Evolutionary conservation across 2,113 vertebrate genomes (phyloP).

Genomic region (Eclectus roratus): DNA sequence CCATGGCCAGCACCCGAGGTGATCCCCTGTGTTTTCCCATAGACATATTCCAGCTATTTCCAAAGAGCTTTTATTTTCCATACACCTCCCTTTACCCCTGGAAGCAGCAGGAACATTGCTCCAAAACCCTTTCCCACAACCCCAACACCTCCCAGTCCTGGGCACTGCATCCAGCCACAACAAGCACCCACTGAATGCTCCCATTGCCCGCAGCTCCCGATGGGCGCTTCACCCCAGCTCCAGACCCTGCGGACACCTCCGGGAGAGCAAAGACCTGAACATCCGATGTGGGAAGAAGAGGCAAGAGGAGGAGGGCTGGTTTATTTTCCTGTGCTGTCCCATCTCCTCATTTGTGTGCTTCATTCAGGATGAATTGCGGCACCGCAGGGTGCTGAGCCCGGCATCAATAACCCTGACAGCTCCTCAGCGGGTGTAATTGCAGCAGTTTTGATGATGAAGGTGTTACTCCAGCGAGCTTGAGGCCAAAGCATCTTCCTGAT

Average conservation of each 20-base stretch:
- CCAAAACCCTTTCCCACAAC: accelerated
- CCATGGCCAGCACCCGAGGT: neutral
- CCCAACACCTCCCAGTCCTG: neutral
- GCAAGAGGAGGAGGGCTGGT: neutral
- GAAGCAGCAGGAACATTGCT: neutral
- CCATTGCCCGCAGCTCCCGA: neutral
- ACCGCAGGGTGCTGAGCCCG: neutral
- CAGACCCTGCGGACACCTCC: neutral
- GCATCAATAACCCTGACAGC: conserved; percentile 46
- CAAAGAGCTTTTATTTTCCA: neutral
- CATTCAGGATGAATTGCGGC: neutral
- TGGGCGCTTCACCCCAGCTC: neutral
- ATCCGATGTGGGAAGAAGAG: accelerated
- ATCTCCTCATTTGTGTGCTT: neutral
- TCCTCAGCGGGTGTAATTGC: neutral
- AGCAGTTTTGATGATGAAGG: neutral
- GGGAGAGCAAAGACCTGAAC: neutral
- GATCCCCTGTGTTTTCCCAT: neutral
- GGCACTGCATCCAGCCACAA: neutral
- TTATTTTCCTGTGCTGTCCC: neutral
- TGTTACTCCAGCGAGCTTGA: neutral
- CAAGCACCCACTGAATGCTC: accelerated
- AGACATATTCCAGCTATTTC: neutral
- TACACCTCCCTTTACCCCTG: neutral
- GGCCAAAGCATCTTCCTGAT: neutral